Percentiles rank a stretch among this genome's conserved stretches.
phyloP scores from a whole-genome alignment of 2,113 vertebrate species.

The Lycocorax pyrrhopterus region DNA sequence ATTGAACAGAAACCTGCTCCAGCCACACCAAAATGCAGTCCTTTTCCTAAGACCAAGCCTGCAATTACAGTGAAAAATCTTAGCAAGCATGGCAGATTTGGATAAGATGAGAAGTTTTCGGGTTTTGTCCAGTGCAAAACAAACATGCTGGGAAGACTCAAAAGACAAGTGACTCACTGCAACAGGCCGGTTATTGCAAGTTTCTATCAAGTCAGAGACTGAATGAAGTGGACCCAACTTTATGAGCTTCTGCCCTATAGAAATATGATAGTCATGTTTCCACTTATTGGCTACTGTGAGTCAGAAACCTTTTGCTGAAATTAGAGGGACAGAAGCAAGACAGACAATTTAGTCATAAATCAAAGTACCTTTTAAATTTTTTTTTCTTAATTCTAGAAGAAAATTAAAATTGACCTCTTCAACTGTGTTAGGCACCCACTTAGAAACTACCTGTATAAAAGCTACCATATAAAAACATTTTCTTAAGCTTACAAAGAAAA shows the following conservation, averaged over 20 bases:
- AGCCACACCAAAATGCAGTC: background rate
- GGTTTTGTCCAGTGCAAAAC: background rate
- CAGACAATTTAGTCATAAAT: background rate
- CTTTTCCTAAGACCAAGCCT: background rate
- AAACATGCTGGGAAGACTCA: background rate
- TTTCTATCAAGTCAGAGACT: background rate
- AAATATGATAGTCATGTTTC: background rate
- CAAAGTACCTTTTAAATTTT: background rate
- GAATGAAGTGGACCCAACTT: background rate
- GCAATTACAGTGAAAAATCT: background rate
- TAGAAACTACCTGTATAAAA: background rate
- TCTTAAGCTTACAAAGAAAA: background rate
- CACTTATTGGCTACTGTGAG: background rate
- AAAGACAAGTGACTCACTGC: background rate
- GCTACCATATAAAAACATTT: background rate
- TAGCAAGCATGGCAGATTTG: background rate
- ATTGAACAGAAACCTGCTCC: background rate
- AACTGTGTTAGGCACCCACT: background rate
- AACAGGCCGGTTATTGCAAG: background rate
- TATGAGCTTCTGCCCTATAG: background rate
- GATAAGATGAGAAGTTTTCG: background rate
- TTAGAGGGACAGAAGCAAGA: background rate
- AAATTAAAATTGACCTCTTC: background rate
- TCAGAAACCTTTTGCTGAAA: background rate
- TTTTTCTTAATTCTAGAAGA: background rate